Evolutionary conservation across 2,113 vertebrate species (phyloP), one percentile per base, ranked within the genome.

Genomic region (Peromyscus polionotus): DNA sequence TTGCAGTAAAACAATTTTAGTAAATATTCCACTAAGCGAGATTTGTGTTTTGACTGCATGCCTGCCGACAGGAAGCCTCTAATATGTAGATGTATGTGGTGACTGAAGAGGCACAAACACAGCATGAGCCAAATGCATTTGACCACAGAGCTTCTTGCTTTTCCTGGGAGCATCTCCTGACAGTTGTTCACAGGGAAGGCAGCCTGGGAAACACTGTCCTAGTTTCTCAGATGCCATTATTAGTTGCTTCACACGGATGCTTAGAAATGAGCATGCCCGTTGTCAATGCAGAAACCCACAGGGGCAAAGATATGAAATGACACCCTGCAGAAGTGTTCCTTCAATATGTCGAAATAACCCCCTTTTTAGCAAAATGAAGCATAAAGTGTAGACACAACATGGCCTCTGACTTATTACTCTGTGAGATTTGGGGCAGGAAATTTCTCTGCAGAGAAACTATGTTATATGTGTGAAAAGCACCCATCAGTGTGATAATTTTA

Each of bases 201-300:
- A n/a, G 93, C 85, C 94, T 94, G 89, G 67, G 93, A 95, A 91
- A 86, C 48, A 86, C 77, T 96, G 97, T 51, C 95, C 95, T 89
- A 93, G 54, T 97, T 97, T 95, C 94, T 95, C 42, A 91, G 94
- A 92, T 88, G 72, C 67, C 72, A 42, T 96, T 95, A 92, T 95
- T 89, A 59, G 63, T 88, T 73, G 65, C 93, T 94, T 95, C 91
- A 80, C 76, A 93, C 73, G 59, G 36, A 86, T 14, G 36, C 73
- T 96, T 95, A 91, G 92, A 96, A 95, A 89, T 54, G 89, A 91
- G 76, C 86, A 68, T 5, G 13, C 75, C 76, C 24, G 45, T 68
- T 2, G 0, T 83, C 31, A 39, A 20, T 67, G 81, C 36, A 88
- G 83, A 92, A 81, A 88, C 57, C 54, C 59, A 63, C 3, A 57